Conservation (phyloP, 2,797 vertebrate species). For the Triplophysa yarkandensis region DNA sequence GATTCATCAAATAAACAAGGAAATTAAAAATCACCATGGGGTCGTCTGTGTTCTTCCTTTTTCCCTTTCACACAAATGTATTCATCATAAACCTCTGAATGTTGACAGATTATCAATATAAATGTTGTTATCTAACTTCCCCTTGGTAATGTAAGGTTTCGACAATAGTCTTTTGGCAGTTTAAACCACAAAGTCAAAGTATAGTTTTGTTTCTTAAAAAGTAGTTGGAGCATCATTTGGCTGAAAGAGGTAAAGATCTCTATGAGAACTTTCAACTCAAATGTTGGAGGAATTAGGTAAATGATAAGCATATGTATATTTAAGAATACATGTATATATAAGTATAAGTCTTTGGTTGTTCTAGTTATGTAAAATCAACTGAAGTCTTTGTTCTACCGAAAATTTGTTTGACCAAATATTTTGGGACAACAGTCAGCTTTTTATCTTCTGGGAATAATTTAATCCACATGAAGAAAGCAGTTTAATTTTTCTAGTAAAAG, state of each 20-base stretch:
- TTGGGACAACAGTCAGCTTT: too few relatives aligned
- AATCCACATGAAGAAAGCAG: too few relatives aligned
- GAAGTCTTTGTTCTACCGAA: too few relatives aligned
- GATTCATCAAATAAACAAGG: conserved; percentile 1
- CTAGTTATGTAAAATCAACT: too few relatives aligned
- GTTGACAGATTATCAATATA: background rate
- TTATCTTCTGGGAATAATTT: too few relatives aligned
- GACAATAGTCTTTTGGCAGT: background rate
- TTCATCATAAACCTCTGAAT: background rate
- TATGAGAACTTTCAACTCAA: conserved; percentile 10
- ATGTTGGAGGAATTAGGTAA: conserved; percentile 37
- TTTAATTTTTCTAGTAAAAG: too few relatives aligned
- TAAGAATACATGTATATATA: too few relatives aligned
- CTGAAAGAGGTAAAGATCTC: conserved; percentile 17
- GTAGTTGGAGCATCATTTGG: conserved; percentile 8
- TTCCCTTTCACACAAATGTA: background rate
- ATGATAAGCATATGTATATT: too few relatives aligned
- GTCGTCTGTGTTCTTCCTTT: background rate
- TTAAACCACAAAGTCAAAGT: conserved; percentile 4
- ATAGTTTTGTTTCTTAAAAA: background rate
- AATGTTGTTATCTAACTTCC: background rate
- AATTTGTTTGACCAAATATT: too few relatives aligned
- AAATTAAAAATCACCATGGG: background rate
- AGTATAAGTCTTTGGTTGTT: too few relatives aligned
- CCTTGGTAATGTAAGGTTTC: background rate